These are phyloP conservation scores for Saccopteryx bilineata DNA, from an alignment of 2,113 vertebrate genomes.

Conservation along the genomic window DNA sequence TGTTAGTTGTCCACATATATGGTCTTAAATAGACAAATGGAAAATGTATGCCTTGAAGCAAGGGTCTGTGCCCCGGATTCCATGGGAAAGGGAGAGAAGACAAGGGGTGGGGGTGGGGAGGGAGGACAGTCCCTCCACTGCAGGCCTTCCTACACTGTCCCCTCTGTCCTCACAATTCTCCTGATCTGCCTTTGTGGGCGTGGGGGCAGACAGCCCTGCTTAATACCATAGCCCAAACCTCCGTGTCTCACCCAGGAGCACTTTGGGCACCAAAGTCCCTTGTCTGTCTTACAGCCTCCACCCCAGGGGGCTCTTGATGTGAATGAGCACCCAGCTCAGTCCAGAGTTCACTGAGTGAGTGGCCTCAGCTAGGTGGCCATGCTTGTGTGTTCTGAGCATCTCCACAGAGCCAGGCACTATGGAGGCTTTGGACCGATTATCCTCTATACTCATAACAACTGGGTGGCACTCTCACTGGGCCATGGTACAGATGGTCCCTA, in stretches of 20 bases:
- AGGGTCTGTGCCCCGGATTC: no score
- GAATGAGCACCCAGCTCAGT: background rate
- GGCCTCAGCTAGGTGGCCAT: no score
- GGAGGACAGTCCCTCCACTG: background rate
- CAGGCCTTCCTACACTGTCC: no score
- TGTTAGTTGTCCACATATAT: background rate
- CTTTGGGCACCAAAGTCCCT: no score
- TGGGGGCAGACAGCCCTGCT: background rate
- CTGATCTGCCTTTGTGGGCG: rapidly evolving
- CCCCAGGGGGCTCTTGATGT: background rate
- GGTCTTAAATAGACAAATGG: background rate
- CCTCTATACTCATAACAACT: background rate
- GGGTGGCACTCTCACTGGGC: rapidly evolving
- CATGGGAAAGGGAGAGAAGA: no score
- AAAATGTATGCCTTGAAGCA: background rate
- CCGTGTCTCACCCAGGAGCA: rapidly evolving
- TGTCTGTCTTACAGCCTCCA: background rate
- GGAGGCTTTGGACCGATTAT: background rate
- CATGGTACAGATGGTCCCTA: rapidly evolving
- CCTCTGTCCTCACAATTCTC: background rate
- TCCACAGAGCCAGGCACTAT: background rate
- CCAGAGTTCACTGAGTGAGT: rapidly evolving
- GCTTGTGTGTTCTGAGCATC: background rate
- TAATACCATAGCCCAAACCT: background rate
- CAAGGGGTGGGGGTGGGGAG: background rate